Evolutionary conservation across 2,888 invertebrate species (phyloP), one percentile per base, ranked within the genome.

Genomic region (Apamea epomidion): DNA sequence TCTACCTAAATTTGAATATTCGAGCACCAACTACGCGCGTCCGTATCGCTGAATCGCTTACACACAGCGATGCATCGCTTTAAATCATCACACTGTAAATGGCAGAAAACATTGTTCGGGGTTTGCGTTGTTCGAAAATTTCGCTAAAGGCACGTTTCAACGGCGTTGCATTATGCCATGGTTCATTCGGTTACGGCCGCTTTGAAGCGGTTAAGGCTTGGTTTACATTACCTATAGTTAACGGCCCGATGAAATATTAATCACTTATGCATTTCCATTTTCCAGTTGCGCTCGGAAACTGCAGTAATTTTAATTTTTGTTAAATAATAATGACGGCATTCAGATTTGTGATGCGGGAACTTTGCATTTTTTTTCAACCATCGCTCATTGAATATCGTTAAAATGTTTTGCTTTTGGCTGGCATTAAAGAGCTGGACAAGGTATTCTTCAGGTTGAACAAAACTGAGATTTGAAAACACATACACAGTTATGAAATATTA

Each of bases 81-180:
- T 87, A 89, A 85, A 88, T 83, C 89, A 89, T 86, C 80, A 75
- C 70, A 65, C 51, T 82, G 73, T 73, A 84, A 82, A 84, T 77
- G 83, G 83, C 82, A 74, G 74, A 88, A 89, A 89, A 82, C 78
- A 89, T 80, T 76, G 79, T 74, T 81, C 70, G 71, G 74, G 70
- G 62, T 74, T 76, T 73, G 76, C 80, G 62, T 82, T 85, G 78
- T 87, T 74, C 78, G 86, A 78, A 81, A 87, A 87, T 86, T 74
- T 69, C 81, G 82, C 74, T 86, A 78, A 86, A 83, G 67, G 83
- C 87, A 82, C 80, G 89, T 83, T 89, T 87, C 76, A 81, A 74
- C 60, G 37, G 76, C 70, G 68, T 78, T 84, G 76, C 62, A 83
- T 83, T 80, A 78, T 77, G 45, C 58, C 62, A 72, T 71, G 83